Base-by-base conservation (phyloP, 2,888 invertebrate species). In the Pristionchus entomophagus region DNA sequence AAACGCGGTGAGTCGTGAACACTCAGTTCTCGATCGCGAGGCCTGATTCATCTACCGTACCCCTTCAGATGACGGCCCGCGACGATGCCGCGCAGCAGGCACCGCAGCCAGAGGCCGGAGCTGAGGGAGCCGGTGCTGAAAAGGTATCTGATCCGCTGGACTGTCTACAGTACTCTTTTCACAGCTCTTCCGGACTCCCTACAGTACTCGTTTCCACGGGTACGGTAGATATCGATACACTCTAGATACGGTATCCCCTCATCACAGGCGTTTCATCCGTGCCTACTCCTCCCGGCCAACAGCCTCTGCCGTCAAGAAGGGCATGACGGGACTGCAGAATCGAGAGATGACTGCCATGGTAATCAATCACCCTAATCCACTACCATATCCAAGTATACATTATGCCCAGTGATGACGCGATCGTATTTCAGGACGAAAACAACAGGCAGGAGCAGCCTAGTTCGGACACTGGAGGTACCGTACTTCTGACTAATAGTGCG, bases 381-480 rank as follows among this genome's bases (percentile, higher is more conserved):
- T n/a, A n/a, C n/a, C n/a, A n/a, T n/a, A n/a, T n/a, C n/a, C n/a
- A n/a, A n/a, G n/a, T n/a, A n/a, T n/a, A n/a, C n/a, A n/a, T n/a
- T n/a, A n/a, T n/a, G n/a, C n/a, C n/a, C n/a, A 62, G 32, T 29
- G 62, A n/a, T n/a, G n/a, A 4, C 12, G 17, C 29, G 32, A 62
- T 62, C 5, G 2, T 1, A 10, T 5, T 35, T 62, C 29, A 62
- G 62, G 69, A 69, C 38, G 69, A 38, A 19, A 2, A 69, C 32
- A 35, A 65, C 38, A 38, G n/a, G 32, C 0, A 35, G 38, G 22
- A 69, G 69, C 69, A 69, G 69, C 69, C 69, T 19, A 69, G 69
- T n/a, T 69, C 69, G 38, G 69, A 69, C 38, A 69, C 69, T 69
- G 69, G 69, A 69, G 38, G 69, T 69, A 41, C 69, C 69, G 38